Conservation (phyloP, 1,140 invertebrate species). For the Bombyx mandarina region DNA sequence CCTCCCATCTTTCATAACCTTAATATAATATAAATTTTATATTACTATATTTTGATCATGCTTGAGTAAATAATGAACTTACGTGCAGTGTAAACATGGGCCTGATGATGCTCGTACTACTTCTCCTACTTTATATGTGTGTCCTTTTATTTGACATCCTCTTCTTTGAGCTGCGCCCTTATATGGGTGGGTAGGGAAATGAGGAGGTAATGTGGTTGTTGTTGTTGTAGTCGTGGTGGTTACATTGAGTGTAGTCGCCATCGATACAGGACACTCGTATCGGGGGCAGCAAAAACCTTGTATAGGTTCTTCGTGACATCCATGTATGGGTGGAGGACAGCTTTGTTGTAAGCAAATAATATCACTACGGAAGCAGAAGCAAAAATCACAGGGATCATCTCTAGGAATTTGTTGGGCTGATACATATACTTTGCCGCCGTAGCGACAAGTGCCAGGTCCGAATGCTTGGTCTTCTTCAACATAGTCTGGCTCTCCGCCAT, state of each 20-base stretch:
- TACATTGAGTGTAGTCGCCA: constrained; percentile 82
- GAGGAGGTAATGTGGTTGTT: constrained; percentile 87
- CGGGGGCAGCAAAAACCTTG: constrained; percentile 94
- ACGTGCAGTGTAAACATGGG: constrained; percentile 93
- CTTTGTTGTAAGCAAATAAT: constrained; percentile 96
- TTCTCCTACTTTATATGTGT: constrained; percentile 87
- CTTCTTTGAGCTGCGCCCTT: constrained; percentile 79
- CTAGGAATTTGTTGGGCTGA: constrained; percentile 95
- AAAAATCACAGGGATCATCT: constrained; percentile 95
- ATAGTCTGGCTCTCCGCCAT: constrained; percentile 76
- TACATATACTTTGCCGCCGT: constrained; percentile 92
- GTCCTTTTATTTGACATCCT: constrained; percentile 88
- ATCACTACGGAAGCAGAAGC: constrained; percentile 96
- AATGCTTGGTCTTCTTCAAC: constrained; percentile 82
- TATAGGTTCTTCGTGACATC: constrained; percentile 92
- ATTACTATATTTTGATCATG: too few relatives aligned
- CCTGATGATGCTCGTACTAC: constrained; percentile 86
- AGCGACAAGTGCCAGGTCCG: constrained; percentile 90
- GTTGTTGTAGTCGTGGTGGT: constrained; percentile 89
- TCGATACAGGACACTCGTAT: constrained; percentile 92
- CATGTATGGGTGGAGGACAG: constrained; percentile 92
- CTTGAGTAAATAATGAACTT: constrained; percentile 65
- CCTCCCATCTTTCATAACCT: too few relatives aligned
- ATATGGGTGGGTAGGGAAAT: constrained; percentile 84
- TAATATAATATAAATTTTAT: too few relatives aligned